Base-by-base conservation (phyloP, 1,140 invertebrate genomes). In the Frieseomelitta varia region DNA sequence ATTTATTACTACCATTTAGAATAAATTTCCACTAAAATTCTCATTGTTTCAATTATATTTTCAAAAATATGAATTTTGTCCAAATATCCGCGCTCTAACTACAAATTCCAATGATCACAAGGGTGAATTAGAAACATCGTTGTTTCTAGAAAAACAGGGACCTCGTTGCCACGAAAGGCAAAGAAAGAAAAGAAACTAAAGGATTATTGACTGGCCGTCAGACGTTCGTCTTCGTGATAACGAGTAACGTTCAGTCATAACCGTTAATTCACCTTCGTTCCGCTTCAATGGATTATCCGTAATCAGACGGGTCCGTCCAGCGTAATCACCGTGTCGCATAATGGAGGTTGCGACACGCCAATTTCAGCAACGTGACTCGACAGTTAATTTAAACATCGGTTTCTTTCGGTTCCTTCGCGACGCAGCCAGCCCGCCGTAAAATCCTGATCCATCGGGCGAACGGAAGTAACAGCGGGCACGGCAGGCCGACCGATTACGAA, bases 401-500 rank as follows among this genome's bases (percentile, higher is more conserved):
- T 47, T 8, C 68, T 55, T 69, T 63, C 34, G 73, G n/a, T 84
- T 84, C 73, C 65, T 71, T 77, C 56, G 34, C 27, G 65, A 8
- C 47, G 27, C 4, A 24, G 51, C 75, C 81, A n/a, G 56, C 39
- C 27, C n/a, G 21, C 56, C 39, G 76, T 73, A 74, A 72, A 67
- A 84, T 73, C 74, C 73, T 81, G 77, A 74, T 87, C 84, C 84
- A 84, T n/a, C 56, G 34, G 39, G 53, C 88, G 87, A 56, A 81
- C 74, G 81, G 79, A 74, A 65, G 68, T 24, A 68, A 79, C n/a
- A 58, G 65, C 51, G 65, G 39, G 55, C 68, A 34, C 72, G 78
- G 89, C 78, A 68, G 14, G 12, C 19, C 61, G 69, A 69, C 88
- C 87, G 85, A 87, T 89, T 89, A 89, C 87, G 75, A 30, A 89